phyloP scores from a whole-genome alignment of 2,797 vertebrate genomes.

The Loris lydekkerianus region DNA sequence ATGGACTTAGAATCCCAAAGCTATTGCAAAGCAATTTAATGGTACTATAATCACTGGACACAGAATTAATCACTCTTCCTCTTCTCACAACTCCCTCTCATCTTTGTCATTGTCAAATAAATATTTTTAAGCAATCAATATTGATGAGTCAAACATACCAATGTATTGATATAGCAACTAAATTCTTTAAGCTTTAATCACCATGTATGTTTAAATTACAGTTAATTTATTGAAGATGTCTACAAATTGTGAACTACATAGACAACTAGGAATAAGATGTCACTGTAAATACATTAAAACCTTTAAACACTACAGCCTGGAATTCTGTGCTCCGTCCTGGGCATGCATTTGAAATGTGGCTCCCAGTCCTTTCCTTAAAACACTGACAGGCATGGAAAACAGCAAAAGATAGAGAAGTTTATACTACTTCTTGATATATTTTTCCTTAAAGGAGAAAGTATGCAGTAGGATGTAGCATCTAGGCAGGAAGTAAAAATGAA shows the following conservation, averaged over 20 bases:
- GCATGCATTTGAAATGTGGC: not conserved
- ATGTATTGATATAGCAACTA: not conserved
- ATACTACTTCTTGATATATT: not conserved
- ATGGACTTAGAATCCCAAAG: not conserved
- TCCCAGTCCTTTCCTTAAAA: not conserved
- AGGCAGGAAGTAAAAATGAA: conserved; percentile 63
- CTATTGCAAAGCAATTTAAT: not conserved
- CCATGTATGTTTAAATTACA: not conserved
- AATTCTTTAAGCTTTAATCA: conserved; percentile 17
- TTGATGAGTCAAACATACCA: not conserved
- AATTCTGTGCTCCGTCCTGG: not conserved
- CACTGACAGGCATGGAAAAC: not conserved
- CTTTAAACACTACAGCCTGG: not conserved
- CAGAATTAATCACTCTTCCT: not conserved
- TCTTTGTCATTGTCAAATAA: not conserved
- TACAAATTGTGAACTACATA: conserved; percentile 1
- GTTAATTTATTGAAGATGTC: not conserved
- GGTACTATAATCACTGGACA: not conserved
- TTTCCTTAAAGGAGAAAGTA: conserved; percentile 47
- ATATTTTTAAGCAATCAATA: not conserved
- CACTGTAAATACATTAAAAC: not conserved
- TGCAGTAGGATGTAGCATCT: not conserved
- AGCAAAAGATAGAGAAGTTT: not conserved
- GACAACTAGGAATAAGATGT: not conserved
- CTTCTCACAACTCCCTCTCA: not conserved